Evolutionary conservation across 2,888 invertebrate genomes (phyloP), one percentile per base, ranked within the genome.

Genomic region (Megaustenia siamemsis): DNA sequence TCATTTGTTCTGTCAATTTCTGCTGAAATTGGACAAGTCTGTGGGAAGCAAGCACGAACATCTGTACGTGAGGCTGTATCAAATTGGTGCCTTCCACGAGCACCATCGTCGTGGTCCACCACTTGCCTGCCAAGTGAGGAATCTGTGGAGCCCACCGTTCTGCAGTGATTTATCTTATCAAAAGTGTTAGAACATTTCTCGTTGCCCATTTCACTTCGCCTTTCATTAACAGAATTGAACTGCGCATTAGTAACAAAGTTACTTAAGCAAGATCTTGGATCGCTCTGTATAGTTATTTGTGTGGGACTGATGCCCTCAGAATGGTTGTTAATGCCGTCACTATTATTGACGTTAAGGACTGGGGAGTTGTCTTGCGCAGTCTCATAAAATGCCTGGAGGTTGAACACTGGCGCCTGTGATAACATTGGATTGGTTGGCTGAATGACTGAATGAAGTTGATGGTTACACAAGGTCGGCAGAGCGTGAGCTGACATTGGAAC

Each of bases 351-450:
- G 6, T 8, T 38, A 18, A n/a, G n/a, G 0, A 28, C 35, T 71
- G 43, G 2, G 3, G n/a, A 43, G 5, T 71, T 43, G 6, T n/a
- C 12, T 24, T 4, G 10, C 1, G 43, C n/a, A 71, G 71, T 15
- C 24, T 32, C 24, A 53, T 53, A 53, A 24, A 12, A 75, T 32
- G 75, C 32, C 8, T 49, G 53, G 0, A 75, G 35, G 35, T 75
- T 75, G 35, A 75, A 75, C 0, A 53, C 75, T 8, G 75, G 75
- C 24, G 49, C 53, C 24, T 75, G 75, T 10, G 49, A 35, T 21
- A 1, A 2, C 6, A n/a, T 15, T 18, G 18, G n/a, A 32, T 21
- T 28, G 18, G n/a, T 28, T 49, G 28, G 53, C 21, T 49, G 32
- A 6, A 53, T 15, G 12, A 35, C 49, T 75, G 75, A 53, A 35